Evolutionary conservation across 2,797 vertebrate genomes (phyloP).

Genomic region (Danio tinwini): DNA sequence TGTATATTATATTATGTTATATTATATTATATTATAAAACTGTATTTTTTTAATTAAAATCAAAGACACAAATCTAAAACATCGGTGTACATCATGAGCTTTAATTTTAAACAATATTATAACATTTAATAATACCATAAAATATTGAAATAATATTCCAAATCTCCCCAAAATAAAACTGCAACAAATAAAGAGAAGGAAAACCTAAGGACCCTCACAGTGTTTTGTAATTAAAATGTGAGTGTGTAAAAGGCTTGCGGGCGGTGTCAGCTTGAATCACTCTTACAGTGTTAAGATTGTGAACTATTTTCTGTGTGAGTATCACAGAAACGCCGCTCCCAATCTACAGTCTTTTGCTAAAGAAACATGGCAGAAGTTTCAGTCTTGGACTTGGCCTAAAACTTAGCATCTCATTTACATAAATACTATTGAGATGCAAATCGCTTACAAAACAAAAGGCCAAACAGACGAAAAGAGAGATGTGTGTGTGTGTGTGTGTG

Average conservation of each 20-base stretch:
- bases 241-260: neutral
- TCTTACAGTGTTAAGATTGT: neutral
- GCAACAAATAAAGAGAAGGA: neutral
- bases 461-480: slow-evolving; percentile 21
- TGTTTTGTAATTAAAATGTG: neutral
- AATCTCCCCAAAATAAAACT: neutral
- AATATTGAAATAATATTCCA: too few relatives aligned
- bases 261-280: neutral
- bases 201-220: slow-evolving; percentile 4
- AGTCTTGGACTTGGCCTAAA: slow-evolving; percentile 6
- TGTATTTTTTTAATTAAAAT: too few relatives aligned
- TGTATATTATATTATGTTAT: too few relatives aligned
- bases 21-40: too few relatives aligned
- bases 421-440: slow-evolving; percentile 44
- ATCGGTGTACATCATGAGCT: neutral
- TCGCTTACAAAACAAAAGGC: slow-evolving; percentile 3
- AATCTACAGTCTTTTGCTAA: slow-evolving; percentile 3
- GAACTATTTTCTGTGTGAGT: neutral
- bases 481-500: neutral
- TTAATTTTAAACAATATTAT: slow-evolving; percentile 14
- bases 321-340: neutral
- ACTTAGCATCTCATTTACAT: slow-evolving; percentile 36
- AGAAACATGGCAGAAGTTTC: slow-evolving; percentile 17
- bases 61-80: too few relatives aligned
- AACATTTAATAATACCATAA: too few relatives aligned